These are phyloP conservation scores for Paralichthys olivaceus DNA, from an alignment of 2,113 vertebrate species.

Conservation along the genomic window DNA sequence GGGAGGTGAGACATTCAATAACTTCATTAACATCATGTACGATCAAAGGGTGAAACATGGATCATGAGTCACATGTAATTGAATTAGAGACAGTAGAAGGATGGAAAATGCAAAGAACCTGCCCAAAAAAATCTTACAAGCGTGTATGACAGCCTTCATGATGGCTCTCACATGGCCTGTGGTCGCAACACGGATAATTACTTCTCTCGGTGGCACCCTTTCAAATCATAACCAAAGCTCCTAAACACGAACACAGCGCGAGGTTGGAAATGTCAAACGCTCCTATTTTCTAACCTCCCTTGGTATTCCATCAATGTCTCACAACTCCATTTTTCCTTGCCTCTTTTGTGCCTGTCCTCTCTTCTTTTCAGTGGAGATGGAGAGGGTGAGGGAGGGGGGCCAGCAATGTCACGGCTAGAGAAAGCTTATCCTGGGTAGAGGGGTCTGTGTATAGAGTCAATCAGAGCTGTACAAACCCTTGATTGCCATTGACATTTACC, in stretches of 20 bases:
- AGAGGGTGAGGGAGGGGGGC: conserved; percentile 65
- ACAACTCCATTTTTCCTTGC: conserved; percentile 57
- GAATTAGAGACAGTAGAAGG: background rate
- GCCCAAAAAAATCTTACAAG: conserved; percentile 14
- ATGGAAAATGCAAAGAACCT: conserved; percentile 4
- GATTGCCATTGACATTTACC: conserved; percentile 86
- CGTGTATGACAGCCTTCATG: conserved; percentile 42
- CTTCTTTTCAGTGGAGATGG: conserved; percentile 51
- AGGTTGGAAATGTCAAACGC: conserved; percentile 66
- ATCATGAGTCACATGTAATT: background rate
- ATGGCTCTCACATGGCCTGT: conserved; percentile 46
- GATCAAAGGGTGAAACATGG: conserved; percentile 23
- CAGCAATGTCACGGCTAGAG: conserved; percentile 75
- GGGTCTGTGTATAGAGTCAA: conserved; percentile 81
- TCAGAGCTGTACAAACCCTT: conserved; percentile 79
- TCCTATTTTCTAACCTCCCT: conserved; percentile 51
- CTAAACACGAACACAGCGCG: conserved; percentile 54
- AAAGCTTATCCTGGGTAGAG: conserved; percentile 75
- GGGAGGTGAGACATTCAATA: conserved; percentile 14
- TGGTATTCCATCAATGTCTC: conserved; percentile 65
- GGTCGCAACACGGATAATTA: conserved; percentile 46
- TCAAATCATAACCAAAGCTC: conserved; percentile 71
- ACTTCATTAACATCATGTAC: background rate
- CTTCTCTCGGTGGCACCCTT: conserved; percentile 62
- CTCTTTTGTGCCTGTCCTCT: conserved; percentile 61